Conservation (phyloP, 2,113 vertebrate genomes). For the Thymallus thymallus region DNA sequence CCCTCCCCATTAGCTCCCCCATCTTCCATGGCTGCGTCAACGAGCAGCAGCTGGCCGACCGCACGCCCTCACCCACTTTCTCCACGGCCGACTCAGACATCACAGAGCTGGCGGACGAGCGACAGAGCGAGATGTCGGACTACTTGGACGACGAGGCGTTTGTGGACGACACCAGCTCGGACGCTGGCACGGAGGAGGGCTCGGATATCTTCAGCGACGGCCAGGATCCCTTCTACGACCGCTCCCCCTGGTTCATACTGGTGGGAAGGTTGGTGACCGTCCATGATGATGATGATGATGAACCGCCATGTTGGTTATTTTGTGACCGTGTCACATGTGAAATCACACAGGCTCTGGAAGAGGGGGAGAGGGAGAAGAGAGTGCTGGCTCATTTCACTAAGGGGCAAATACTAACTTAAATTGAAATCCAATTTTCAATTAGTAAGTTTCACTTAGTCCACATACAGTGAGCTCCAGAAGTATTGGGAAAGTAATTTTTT, state of each 20-base stretch:
- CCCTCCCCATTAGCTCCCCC: constrained; percentile 88
- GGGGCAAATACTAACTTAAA: too few relatives aligned
- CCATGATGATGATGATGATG: too few relatives aligned
- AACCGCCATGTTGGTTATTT: constrained; percentile 46
- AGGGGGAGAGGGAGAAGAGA: constrained; percentile 64
- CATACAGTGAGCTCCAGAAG: too few relatives aligned
- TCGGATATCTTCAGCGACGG: constrained; percentile 98
- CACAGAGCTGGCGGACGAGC: constrained; percentile 97
- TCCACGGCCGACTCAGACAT: constrained; percentile 98
- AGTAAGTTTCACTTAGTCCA: too few relatives aligned
- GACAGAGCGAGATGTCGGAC: constrained; percentile 97
- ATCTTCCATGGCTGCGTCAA: constrained; percentile 99
- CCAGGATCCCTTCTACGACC: constrained; percentile 99
- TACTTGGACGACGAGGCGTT: constrained; percentile 96
- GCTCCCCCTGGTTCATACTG: constrained; percentile 99
- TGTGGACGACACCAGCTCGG: constrained; percentile 97
- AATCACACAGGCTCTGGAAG: constrained; percentile 48
- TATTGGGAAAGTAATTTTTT: not conserved
- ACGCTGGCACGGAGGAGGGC: constrained; percentile 96
- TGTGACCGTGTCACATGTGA: constrained; percentile 22
- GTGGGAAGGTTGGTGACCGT: constrained; percentile 98
- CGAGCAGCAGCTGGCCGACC: constrained; percentile 95
- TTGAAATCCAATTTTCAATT: too few relatives aligned
- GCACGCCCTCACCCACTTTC: constrained; percentile 99
- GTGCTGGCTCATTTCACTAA: constrained; percentile 77